Evolutionary conservation across 2,113 vertebrate genomes (phyloP).

Genomic region (Apodemus sylvaticus): DNA sequence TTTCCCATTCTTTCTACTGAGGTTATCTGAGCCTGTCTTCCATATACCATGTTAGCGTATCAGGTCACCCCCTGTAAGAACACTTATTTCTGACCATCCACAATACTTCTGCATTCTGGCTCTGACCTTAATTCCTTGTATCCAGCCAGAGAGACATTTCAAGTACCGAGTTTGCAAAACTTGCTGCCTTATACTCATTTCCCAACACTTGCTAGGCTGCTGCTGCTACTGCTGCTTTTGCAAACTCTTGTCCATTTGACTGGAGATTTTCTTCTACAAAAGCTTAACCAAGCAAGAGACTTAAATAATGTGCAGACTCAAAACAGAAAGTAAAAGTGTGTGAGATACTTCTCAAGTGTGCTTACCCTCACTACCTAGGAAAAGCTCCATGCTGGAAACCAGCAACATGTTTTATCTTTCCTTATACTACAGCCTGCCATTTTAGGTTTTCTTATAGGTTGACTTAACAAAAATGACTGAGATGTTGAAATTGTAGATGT

Average conservation of each 20-base stretch:
- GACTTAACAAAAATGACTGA: not conserved
- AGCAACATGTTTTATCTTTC: not conserved
- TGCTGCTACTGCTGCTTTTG: not conserved
- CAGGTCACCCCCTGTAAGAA: not conserved
- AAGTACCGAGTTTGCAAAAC: not conserved
- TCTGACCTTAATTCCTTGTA: not conserved
- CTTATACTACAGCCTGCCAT: not conserved
- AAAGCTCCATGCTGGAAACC: not conserved
- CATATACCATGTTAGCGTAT: not conserved
- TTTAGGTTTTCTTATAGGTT: not conserved
- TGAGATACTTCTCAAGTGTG: not conserved
- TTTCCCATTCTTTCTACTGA: not conserved
- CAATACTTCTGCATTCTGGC: not conserved
- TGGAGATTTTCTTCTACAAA: not conserved
- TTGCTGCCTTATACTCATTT: not conserved
- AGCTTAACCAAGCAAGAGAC: conserved; percentile 13
- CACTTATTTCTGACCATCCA: not conserved
- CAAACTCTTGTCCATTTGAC: not conserved
- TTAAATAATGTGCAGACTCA: conserved; percentile 34
- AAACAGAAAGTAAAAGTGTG: conserved; percentile 29
- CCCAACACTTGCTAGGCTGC: not conserved
- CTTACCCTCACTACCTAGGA: not conserved
- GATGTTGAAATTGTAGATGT: not conserved
- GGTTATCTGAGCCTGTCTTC: not conserved
- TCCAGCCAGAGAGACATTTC: not conserved